Conservation (phyloP, 2,113 vertebrate species). For the Typhlomys cinereus region DNA sequence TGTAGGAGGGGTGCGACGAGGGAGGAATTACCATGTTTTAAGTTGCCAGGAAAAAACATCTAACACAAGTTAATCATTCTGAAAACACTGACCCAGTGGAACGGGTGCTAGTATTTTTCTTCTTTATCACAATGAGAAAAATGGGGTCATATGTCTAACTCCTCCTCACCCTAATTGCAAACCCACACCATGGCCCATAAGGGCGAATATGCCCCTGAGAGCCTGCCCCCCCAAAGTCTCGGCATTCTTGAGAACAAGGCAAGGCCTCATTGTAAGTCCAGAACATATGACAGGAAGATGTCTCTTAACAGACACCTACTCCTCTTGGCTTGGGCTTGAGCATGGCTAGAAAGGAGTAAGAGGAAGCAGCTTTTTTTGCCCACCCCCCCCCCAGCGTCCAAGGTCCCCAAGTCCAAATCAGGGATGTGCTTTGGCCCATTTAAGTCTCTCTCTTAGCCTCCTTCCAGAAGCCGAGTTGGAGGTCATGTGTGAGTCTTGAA, state of each 20-base stretch:
- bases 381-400: not conserved
- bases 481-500: not conserved
- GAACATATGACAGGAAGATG: not conserved
- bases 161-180: not conserved
- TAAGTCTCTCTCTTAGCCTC: not conserved
- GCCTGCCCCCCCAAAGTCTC: not conserved
- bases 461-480: conserved; percentile 40
- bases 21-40: not conserved
- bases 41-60: not conserved
- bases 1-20: not conserved
- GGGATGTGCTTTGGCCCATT: conserved; percentile 34
- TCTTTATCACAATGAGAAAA: not conserved
- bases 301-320: not conserved
- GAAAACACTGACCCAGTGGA: not conserved
- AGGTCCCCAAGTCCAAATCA: not conserved
- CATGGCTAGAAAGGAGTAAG: not conserved
- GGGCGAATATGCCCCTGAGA: not conserved
- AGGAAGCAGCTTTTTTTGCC: not conserved
- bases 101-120: not conserved
- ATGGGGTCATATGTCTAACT: not conserved
- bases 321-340: not conserved
- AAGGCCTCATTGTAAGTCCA: not conserved
- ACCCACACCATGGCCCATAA: not conserved
- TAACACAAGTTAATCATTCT: not conserved
- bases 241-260: not conserved